Percentiles rank a stretch among this genome's conserved stretches.
These are phyloP conservation scores for Bos javanicus DNA, from an alignment of 2,113 vertebrate genomes.

Conservation along the genomic window DNA sequence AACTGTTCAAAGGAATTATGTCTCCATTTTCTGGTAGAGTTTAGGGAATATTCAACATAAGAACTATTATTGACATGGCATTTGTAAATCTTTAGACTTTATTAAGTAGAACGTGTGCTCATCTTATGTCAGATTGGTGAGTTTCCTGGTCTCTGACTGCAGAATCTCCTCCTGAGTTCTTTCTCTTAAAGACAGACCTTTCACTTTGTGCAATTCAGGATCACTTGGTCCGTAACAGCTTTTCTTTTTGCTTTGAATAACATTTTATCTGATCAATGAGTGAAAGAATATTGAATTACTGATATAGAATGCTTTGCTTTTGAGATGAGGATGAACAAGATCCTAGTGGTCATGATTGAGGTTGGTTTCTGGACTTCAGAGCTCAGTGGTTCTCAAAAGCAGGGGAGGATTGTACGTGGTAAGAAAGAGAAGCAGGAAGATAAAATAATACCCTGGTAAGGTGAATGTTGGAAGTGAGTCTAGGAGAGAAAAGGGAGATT, in stretches of 20 bases:
- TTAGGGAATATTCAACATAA: conserved; percentile 35
- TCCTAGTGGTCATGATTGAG: not conserved
- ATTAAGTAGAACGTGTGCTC: not conserved
- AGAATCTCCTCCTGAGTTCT: not conserved
- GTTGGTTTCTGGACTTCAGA: not conserved
- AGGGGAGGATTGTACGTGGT: not conserved
- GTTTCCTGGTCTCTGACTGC: not conserved
- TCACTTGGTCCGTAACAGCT: accelerated
- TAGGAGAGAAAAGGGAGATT: not conserved
- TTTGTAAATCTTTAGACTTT: not conserved
- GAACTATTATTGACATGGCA: not conserved
- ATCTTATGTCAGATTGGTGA: not conserved
- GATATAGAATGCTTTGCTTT: not conserved
- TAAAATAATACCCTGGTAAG: not conserved
- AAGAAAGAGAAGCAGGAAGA: not conserved
- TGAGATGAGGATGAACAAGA: not conserved
- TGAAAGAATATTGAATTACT: not conserved
- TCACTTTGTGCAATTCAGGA: not conserved
- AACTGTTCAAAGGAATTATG: not conserved
- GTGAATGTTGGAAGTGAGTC: not conserved
- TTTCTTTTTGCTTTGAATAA: not conserved
- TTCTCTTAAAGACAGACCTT: not conserved
- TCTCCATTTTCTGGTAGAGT: not conserved
- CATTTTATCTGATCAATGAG: not conserved
- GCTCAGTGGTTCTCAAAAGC: not conserved